Percentiles rank a stretch among this genome's conserved stretches.
These are phyloP conservation scores for Masticophis lateralis DNA, from an alignment of 2,797 vertebrate species.

Conservation along the genomic window DNA sequence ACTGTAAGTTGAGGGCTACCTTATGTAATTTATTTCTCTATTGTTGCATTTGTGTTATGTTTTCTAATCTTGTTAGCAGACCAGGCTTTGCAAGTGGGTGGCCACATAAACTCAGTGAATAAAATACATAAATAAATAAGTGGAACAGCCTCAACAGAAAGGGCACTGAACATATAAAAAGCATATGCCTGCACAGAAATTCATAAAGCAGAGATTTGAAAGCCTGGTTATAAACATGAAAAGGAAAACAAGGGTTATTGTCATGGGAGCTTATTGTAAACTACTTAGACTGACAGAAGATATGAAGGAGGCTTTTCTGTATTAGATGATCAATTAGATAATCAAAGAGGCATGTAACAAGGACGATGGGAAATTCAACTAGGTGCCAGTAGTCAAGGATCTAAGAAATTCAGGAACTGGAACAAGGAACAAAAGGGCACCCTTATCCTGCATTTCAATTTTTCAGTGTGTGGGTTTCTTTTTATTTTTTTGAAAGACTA, in stretches of 20 bases:
- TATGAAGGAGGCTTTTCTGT: neutral
- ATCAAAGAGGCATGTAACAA: neutral
- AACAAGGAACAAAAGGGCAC: neutral
- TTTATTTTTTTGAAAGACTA: neutral
- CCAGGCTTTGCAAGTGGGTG: neutral
- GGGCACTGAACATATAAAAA: neutral
- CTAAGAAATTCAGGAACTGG: neutral
- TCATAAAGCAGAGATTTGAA: neutral
- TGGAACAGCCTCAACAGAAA: neutral
- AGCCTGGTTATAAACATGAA: neutral
- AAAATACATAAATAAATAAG: neutral
- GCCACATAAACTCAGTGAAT: neutral
- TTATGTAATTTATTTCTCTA: neutral
- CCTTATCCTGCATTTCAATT: neutral
- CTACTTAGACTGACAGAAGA: neutral
- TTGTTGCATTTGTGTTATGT: neutral
- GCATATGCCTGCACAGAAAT: neutral
- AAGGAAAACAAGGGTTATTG: neutral
- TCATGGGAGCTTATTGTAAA: neutral
- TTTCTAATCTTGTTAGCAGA: neutral
- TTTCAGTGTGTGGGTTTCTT: neutral
- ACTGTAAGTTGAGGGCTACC: neutral
- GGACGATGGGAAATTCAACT: neutral
- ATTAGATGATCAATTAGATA: neutral
- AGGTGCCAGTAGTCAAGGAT: neutral